Evolutionary conservation across 2,113 vertebrate species (phyloP), one percentile per base, ranked within the genome.

Genomic region (Leptodactylus fuscus): DNA sequence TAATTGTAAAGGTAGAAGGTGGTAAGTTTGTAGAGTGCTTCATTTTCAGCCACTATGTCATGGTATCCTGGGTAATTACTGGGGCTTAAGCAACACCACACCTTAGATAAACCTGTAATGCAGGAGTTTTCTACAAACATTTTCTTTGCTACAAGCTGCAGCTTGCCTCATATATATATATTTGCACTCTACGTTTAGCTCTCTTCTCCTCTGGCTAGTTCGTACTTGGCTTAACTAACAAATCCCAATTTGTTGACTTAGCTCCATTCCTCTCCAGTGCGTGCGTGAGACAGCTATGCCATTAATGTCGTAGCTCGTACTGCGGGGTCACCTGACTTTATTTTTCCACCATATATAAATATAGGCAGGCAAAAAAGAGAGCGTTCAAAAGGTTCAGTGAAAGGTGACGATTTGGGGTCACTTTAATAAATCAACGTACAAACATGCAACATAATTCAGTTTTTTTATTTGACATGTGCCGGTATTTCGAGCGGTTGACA

Each of bases 21-120:
- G 84, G 65, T 8, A 69, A 71, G 77, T 86, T 88, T 88, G 81
- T 87, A 89, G 90, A 92, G 87, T 90, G 87, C 91, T 91, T 90
- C 85, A 88, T 88, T 92, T 92, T 92, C 91, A 95, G 91, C 91
- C 89, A 89, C 90, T 89, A 90, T 86, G 91, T 91, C 89, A 90
- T 89, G 91, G 91, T 94, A 95, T 95, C 93, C 92, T 94, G 92
- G 93, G 92, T 96, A 95, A 96, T 95, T 96, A 95, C 94, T 93
- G 91, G 88, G 93, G 93, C 94, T 96, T 96, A 96, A 94, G 93
- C 91, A 89, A 94, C 94, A 94, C 96, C 97, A 96, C 97, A 95
- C 96, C 97, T 98, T 98, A 95, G 96, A 95, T 96, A 97, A 97
- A 98, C 96, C 96, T 94, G 95, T 95, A 96, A 95, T 93, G 93